phyloP scores from a whole-genome alignment of 2,113 vertebrate genomes.

The Lepus timidus region DNA sequence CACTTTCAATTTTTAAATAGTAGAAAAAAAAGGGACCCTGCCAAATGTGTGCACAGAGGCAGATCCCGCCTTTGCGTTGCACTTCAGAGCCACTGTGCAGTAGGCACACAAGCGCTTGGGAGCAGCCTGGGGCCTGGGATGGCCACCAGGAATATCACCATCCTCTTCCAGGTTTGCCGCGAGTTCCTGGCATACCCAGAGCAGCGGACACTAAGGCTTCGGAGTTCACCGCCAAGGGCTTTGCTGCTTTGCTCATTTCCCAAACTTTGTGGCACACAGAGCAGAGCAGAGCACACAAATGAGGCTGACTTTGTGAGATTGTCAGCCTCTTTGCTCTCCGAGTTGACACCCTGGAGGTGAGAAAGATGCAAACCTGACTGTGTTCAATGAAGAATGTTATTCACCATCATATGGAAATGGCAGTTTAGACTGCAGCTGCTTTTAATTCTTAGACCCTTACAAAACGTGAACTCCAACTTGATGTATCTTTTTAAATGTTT shows the following conservation, averaged over 20 bases:
- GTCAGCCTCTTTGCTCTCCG: not conserved
- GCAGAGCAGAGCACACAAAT: not conserved
- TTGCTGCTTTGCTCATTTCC: not conserved
- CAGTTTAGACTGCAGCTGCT: not conserved
- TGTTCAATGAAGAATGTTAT: slow-evolving; percentile 15
- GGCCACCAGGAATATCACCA: not conserved
- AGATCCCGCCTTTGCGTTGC: not conserved
- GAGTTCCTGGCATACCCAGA: not conserved
- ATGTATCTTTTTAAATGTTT: too few relatives aligned
- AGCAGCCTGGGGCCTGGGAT: not conserved
- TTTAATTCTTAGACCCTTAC: not conserved
- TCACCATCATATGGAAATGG: not conserved
- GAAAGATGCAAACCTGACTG: not conserved
- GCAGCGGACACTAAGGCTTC: not conserved
- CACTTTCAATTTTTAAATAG: slow-evolving; percentile 51
- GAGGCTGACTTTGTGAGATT: not conserved
- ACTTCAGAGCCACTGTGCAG: not conserved
- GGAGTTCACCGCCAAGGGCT: not conserved
- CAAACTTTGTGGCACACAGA: not conserved
- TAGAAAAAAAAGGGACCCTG: not conserved
- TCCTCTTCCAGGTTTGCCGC: not conserved
- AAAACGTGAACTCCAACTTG: slow-evolving; percentile 12
- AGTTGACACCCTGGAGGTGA: not conserved
- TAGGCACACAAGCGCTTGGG: not conserved
- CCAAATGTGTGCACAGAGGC: not conserved